Base-by-base conservation (phyloP, 2,113 vertebrate species). In the Colistium nudipinnis region DNA sequence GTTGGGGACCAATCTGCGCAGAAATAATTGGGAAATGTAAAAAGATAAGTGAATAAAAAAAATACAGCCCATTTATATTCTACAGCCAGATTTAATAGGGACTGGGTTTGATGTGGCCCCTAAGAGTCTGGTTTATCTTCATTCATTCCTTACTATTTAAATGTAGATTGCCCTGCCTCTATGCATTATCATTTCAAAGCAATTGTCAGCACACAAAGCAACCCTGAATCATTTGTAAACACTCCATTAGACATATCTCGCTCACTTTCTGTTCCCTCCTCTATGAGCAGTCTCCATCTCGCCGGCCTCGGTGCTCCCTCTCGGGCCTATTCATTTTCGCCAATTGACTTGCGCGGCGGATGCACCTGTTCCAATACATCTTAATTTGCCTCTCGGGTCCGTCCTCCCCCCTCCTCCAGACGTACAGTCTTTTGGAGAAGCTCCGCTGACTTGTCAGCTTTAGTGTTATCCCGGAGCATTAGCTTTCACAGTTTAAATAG, bases 401-500 rank as follows among this genome's bases (percentile, higher is more conserved):
- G 7, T 74, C 64, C 35, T 45, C 65, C 31, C 59, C 69, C 54
- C 35, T 22, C 36, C 36, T 33, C 35, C 52, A 3, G 22, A 74
- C 13, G 4, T 64, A 57, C 81, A 65, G 70, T 67, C 75, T 66
- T 81, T 77, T 57, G 49, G 49, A 83, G 64, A 72, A 22, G 66
- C 71, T 70, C 48, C 66, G 62, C 76, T 55, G 74, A 60, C 81
- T n/a, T 84, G 82, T 83, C 82, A 76, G 81, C 84, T 84, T 70
- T 63, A 60, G 33, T 69, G 78, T 87, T 88, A 80, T 84, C 82
- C 82, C 68, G 8, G n/a, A 69, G 82, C 66, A 78, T 88, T 85
- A 80, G 81, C 82, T 67, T 80, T 83, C 82, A 83, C 82, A 81
- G 69, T 79, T 74, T 83, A 76, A 88, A 81, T 56, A 79, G 82